Percentiles rank a stretch among this genome's conserved stretches.
Evolutionary conservation across 2,888 invertebrate species (phyloP).

Genomic region (Xestia ashworthii): DNA sequence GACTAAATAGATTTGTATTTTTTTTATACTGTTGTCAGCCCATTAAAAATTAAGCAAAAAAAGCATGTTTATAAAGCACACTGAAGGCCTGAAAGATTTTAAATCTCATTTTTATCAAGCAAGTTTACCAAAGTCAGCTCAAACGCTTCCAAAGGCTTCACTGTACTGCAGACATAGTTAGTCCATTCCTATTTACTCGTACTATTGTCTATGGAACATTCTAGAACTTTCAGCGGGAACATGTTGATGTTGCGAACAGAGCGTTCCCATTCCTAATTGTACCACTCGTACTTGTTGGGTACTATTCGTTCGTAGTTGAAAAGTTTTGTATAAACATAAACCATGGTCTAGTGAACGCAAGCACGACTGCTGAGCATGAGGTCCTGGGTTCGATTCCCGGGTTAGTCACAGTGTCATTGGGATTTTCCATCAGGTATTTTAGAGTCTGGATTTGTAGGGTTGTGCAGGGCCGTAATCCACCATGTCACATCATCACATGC

Average conservation of each 20-base stretch:
- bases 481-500: not conserved
- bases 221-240: conserved; percentile 34
- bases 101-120: not conserved
- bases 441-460: too few relatives aligned
- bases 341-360: too few relatives aligned
- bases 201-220: conserved; percentile 35
- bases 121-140: not conserved
- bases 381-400: too few relatives aligned
- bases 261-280: conserved; percentile 39
- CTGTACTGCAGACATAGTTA: conserved; percentile 10
- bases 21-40: too few relatives aligned
- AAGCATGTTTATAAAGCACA: too few relatives aligned
- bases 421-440: too few relatives aligned
- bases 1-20: too few relatives aligned
- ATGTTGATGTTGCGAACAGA: conserved; percentile 34
- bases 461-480: not conserved
- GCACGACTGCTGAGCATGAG: too few relatives aligned
- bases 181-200: conserved; percentile 13
- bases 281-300: conserved; percentile 5
- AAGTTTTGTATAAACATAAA: too few relatives aligned
- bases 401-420: too few relatives aligned
- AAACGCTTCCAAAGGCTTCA: conserved; percentile 9
- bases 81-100: not conserved
- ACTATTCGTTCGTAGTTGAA: not conserved
- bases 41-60: too few relatives aligned